A percentile compares a stretch with the other conserved stretches of the same genome.
Evolutionary conservation across 2,888 invertebrate species (phyloP).

Genomic region (Geotrupes spiniger): DNA sequence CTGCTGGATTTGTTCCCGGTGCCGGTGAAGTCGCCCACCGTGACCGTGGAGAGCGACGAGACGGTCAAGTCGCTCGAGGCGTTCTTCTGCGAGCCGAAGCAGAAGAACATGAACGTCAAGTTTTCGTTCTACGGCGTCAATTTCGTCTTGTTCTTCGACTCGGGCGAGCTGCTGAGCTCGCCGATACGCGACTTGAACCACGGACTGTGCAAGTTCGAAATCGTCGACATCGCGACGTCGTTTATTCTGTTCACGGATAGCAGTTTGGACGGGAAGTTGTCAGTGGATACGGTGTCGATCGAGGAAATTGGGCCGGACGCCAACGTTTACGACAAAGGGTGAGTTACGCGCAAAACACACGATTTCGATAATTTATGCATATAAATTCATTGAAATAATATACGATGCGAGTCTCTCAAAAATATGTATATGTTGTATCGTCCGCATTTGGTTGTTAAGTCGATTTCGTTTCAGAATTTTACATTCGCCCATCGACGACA

Average conservation of each 20-base stretch:
- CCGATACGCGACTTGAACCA: slow-evolving; percentile 71
- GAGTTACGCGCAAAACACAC: slow-evolving; percentile 26
- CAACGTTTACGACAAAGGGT: slow-evolving; percentile 60
- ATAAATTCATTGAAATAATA: background rate
- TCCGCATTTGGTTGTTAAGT: too few species aligned
- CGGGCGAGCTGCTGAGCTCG: slow-evolving; percentile 71
- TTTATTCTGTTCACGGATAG: slow-evolving; percentile 66
- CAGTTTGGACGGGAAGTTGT: slow-evolving; percentile 66
- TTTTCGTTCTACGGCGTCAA: slow-evolving; percentile 69
- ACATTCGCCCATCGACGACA: slow-evolving; percentile 61
- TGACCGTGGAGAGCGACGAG: slow-evolving; percentile 33
- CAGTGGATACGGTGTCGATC: slow-evolving; percentile 65
- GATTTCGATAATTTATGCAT: background rate
- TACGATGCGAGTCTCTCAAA: too few species aligned
- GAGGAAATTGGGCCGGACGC: slow-evolving; percentile 73
- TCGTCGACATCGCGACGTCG: slow-evolving; percentile 64
- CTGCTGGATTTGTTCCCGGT: slow-evolving; percentile 52
- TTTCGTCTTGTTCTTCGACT: slow-evolving; percentile 68
- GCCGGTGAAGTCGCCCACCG: slow-evolving; percentile 33
- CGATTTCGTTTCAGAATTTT: slow-evolving; percentile 62
- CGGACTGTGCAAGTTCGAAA: slow-evolving; percentile 66
- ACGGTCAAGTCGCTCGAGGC: slow-evolving; percentile 67
- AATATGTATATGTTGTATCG: too few species aligned
- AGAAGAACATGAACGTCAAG: slow-evolving; percentile 60
- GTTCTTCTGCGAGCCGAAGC: slow-evolving; percentile 67